Base-by-base conservation (phyloP, 2,797 vertebrate genomes). In the Trachurus trachurus region DNA sequence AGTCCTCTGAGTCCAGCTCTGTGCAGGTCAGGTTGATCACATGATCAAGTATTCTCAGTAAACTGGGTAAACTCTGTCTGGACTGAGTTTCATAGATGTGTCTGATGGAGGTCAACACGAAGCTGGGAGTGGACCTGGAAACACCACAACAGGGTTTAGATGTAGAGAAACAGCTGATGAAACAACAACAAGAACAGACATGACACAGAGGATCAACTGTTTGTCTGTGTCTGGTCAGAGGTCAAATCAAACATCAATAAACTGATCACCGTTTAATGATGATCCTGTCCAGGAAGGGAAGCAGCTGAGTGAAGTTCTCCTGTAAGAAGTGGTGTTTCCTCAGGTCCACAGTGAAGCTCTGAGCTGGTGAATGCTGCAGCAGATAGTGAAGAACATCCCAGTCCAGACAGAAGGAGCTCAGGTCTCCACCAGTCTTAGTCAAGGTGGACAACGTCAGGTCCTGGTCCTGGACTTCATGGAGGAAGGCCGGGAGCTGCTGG, bases 21-120 rank as follows among this genome's bases (percentile, higher is more conserved):
- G 78, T 85, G 76, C 60, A 83, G 85, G 74, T 88, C 80, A 93
- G 84, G 66, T 16, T 87, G 76, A 93, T 83, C 62, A 49, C 60
- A 72, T 85, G 77, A 65, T 44, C 42, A 34, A 62, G 8, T 53
- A 88, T 90, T 50, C 72, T 87, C 74, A 90, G 56, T 50, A 93
- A 78, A 75, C 78, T 52, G 42, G 80, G 63, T 31, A 92, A 64
- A 66, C 26, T 67, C 40, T 56, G 37, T 62, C 76, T 13, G 52
- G 21, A 15, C 6, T 19, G 10, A 71, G 58, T 22, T 57, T 9
- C n/a, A 17, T 58, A 42, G 42, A 74, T 22, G 62, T 76, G 65
- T 76, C 62, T 84, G 76, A 84, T 82, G 73, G 49, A 57, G 3
- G 76, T 44, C 76, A 71, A 15, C 73, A 84, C 79, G 58, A 87